These are phyloP conservation scores for Ibycter americanus DNA, from an alignment of 2,797 vertebrate species.

Conservation along the genomic window DNA sequence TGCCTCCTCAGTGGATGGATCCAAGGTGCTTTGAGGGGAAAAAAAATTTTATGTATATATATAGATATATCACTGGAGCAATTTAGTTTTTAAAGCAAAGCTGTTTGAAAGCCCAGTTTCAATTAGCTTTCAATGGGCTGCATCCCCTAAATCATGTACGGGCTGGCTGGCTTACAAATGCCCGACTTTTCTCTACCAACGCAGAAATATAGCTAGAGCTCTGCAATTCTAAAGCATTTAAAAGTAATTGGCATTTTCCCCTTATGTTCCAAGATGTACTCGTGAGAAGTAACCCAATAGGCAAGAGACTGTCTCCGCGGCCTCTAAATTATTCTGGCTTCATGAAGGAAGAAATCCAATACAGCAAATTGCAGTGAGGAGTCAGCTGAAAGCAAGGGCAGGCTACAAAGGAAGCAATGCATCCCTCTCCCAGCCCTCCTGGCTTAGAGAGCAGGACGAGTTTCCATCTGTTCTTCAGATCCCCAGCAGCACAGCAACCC, in stretches of 20 bases:
- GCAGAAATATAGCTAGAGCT: neutral
- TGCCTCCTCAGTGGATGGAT: neutral
- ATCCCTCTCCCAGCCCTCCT: neutral
- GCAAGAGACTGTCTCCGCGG: neutral
- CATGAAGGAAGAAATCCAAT: neutral
- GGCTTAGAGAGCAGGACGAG: neutral
- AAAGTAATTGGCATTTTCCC: neutral
- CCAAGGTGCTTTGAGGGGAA: neutral
- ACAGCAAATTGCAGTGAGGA: neutral
- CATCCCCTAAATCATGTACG: neutral
- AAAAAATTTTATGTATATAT: too few species aligned
- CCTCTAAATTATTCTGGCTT: neutral
- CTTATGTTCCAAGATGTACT: neutral
- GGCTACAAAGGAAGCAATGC: neutral
- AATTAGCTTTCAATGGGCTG: neutral
- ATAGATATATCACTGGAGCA: neutral
- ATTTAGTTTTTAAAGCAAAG: neutral
- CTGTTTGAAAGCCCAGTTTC: neutral
- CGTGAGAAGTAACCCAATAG: neutral
- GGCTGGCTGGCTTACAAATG: neutral
- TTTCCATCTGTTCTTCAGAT: neutral
- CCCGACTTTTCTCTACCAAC: neutral
- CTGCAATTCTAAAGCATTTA: neutral
- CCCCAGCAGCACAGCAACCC: neutral
- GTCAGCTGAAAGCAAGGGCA: neutral